phyloP scores from a whole-genome alignment of 2,113 vertebrate species.

The Actenoides lindsayi region DNA sequence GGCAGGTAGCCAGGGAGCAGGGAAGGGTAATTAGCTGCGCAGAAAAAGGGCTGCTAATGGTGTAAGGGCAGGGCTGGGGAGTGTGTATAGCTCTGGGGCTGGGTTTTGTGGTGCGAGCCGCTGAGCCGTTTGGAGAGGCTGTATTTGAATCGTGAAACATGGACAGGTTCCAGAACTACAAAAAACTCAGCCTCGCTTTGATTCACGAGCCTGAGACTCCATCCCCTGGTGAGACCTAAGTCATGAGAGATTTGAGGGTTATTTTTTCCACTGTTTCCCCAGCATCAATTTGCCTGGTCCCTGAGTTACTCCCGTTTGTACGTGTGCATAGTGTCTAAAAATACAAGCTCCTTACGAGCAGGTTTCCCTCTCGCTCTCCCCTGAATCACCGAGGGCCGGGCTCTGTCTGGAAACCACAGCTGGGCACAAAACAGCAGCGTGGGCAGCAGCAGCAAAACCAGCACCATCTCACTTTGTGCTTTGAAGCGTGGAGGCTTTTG shows the following conservation, averaged over 20 bases:
- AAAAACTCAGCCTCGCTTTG: neutral
- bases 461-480: rapidly evolving
- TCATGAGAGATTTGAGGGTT: neutral
- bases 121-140: neutral
- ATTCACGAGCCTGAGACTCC: rapidly evolving
- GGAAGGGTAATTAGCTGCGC: neutral
- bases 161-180: neutral
- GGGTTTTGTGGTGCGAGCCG: neutral
- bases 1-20: neutral
- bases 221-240: neutral
- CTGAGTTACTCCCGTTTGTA: neutral
- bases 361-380: neutral
- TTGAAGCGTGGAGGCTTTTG: neutral
- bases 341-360: rapidly evolving
- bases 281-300: neutral
- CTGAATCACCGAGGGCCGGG: neutral
- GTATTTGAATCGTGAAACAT: rapidly evolving
- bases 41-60: neutral
- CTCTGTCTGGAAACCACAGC: neutral
- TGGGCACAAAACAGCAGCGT: rapidly evolving
- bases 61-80: neutral
- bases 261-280: neutral
- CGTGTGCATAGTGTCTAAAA: neutral
- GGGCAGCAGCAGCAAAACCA: neutral
- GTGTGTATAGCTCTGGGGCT: neutral